A percentile compares a stretch with the other conserved stretches of the same genome.
Evolutionary conservation across 2,113 vertebrate species (phyloP).

Genomic region (Oenanthe melanoleuca): DNA sequence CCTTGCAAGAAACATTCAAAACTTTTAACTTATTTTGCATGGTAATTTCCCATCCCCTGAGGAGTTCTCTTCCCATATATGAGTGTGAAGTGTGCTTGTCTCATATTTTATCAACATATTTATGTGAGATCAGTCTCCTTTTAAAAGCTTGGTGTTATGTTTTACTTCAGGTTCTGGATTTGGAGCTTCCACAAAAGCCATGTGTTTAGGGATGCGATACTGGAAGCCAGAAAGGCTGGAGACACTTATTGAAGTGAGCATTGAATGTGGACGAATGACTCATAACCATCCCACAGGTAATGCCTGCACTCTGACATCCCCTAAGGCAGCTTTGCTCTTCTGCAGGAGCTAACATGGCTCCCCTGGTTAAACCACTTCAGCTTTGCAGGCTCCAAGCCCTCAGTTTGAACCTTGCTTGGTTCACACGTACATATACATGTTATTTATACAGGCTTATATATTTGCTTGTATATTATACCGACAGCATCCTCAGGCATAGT

Average conservation of each 20-base stretch:
- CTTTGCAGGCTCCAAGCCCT: not conserved
- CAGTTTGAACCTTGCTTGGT: not conserved
- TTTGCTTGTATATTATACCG: not conserved
- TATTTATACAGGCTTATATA: not conserved
- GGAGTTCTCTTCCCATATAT: not conserved
- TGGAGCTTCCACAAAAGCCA: slow-evolving; percentile 94
- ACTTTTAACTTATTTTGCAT: not conserved
- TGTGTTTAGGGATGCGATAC: slow-evolving; percentile 97
- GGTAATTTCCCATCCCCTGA: not conserved
- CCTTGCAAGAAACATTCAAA: not conserved
- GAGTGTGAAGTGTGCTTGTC: not conserved
- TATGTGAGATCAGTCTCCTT: not conserved
- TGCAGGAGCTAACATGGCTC: rapidly evolving
- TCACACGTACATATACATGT: not conserved
- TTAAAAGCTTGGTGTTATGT: not conserved
- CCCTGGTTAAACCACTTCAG: not conserved
- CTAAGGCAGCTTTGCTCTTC: not conserved
- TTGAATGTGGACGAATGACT: slow-evolving; percentile 94
- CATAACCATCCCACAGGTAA: slow-evolving; percentile 98
- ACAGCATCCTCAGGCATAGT: not conserved
- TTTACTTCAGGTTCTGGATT: slow-evolving; percentile 87
- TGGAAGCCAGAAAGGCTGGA: slow-evolving; percentile 90
- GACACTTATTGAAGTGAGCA: slow-evolving; percentile 91
- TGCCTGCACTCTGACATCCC: rapidly evolving
- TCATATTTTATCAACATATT: not conserved